Evolutionary conservation across 2,888 invertebrate genomes (phyloP), one percentile per base, ranked within the genome.

Genomic region (Muscina levida): DNA sequence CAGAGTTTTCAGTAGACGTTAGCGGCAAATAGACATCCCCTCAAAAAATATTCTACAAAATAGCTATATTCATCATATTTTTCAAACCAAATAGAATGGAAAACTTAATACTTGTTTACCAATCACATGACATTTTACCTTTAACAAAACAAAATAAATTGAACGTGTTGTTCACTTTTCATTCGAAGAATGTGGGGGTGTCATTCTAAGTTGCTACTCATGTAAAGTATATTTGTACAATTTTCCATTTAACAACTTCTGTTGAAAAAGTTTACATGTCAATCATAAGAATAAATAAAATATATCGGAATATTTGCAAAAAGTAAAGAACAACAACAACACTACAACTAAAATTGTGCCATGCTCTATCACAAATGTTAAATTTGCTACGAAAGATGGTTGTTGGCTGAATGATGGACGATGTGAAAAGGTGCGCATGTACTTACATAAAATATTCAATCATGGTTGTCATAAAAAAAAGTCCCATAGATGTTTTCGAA

Each of bases 381-480:
- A 79, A 74, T 74, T 71, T 71, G 66, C 51, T 51, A 59, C 44
- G 62, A 42, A 46, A 56, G 37, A 57, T 31, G 31, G 8, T 5
- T 31, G 8, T 5, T 31, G 31, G 31, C 3, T 8, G 31, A 31
- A 31, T 31, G 8, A 31, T 31, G 31, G 31, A 31, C 31, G 4
- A 31, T 5, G 31, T 31, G 31, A 31, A 31, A 31, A 31, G 31
- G 31, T 31, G 31, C 31, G 31, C 31, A 31, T 31, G 8, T 31
- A 31, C 3, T n/a, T 26, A 66, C 37, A 75, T 71, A 59, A 79
- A 79, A 75, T 68, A 77, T 75, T 62, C 72, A 74, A 74, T 75
- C 53, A 62, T 68, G 37, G 72, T 75, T 72, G 67, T 75, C 72
- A 19, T 44, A 59, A 74, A 65, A 68, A 17, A 3, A 3, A 3